Conservation (phyloP, 30 jellyfish, hydroid and myxozoan species). For the Sanderia malayensis region DNA sequence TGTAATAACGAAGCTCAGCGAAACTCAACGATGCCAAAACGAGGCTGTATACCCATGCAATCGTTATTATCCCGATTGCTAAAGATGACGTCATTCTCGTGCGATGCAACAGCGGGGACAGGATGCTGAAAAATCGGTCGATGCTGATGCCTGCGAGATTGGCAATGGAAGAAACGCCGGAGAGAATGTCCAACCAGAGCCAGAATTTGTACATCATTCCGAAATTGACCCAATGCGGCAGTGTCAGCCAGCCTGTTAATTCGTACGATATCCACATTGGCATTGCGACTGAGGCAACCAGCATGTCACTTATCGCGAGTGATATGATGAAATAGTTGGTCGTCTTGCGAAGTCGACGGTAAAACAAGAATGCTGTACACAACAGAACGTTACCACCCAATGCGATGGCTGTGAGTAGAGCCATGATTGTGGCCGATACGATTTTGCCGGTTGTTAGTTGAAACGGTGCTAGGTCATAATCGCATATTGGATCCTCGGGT, state of each 20-base stretch:
- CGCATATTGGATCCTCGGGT: slow-evolving; percentile 45
- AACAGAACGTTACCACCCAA: slow-evolving; percentile 71
- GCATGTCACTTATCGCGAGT: slow-evolving; percentile 73
- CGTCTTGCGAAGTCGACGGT: slow-evolving; percentile 76
- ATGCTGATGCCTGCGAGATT: slow-evolving; percentile 77
- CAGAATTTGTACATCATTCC: slow-evolving; percentile 30
- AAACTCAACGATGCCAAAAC: slow-evolving; percentile 50
- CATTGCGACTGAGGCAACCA: slow-evolving; percentile 75
- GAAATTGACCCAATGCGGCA: slow-evolving; percentile 71
- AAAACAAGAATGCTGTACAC: slow-evolving; percentile 50
- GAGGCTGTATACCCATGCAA: slow-evolving; percentile 71
- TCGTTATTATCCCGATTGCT: slow-evolving; percentile 44
- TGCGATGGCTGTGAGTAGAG: slow-evolving; percentile 42
- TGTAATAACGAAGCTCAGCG: slow-evolving; percentile 22
- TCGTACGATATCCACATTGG: slow-evolving; percentile 85
- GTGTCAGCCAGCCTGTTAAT: slow-evolving; percentile 51
- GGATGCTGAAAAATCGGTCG: slow-evolving; percentile 79
- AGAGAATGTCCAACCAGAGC: slow-evolving; percentile 66
- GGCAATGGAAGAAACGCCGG: slow-evolving; percentile 79
- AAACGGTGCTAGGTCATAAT: slow-evolving; percentile 38
- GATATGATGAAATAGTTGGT: slow-evolving; percentile 72
- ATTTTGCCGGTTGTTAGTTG: slow-evolving; percentile 63
- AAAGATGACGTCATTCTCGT: slow-evolving; percentile 59
- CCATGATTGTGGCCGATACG: slow-evolving; percentile 60
- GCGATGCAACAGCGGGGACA: slow-evolving; percentile 71